phyloP scores from a whole-genome alignment of 2,888 invertebrate genomes.

The Drosophila ezoana region DNA sequence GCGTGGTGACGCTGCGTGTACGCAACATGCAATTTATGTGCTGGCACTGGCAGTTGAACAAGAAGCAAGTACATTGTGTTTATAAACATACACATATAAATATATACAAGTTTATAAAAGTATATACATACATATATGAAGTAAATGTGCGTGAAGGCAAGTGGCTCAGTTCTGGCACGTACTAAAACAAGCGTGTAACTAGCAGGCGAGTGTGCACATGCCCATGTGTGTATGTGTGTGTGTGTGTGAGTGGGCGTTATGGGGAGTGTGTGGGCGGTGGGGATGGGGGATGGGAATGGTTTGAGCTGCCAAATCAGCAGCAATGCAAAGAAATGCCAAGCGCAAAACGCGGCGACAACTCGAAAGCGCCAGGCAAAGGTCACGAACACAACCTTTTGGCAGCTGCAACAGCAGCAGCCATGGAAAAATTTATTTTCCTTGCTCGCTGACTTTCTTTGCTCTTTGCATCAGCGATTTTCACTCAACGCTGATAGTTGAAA shows the following conservation, averaged over 20 bases:
- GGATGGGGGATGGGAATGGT: conserved; percentile 2
- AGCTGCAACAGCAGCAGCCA: conserved; percentile 54
- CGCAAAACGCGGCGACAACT: conserved; percentile 69
- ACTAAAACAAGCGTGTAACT: conserved; percentile 65
- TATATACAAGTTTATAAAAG: background rate
- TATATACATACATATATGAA: conserved; percentile 14
- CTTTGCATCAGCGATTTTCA: conserved; percentile 75
- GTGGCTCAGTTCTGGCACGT: conserved; percentile 72
- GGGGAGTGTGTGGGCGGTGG: background rate
- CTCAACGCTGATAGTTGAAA: conserved; percentile 73
- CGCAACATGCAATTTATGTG: conserved; percentile 54
- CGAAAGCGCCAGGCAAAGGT: conserved; percentile 72
- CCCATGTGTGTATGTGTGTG: conserved; percentile 12
- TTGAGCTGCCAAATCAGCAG: conserved; percentile 67
- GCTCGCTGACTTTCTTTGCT: conserved; percentile 24
- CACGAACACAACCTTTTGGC: conserved; percentile 78
- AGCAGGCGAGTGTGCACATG: conserved; percentile 39
- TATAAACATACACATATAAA: conserved; percentile 12
- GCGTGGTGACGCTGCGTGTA: conserved; percentile 51
- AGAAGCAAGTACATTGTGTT: conserved; percentile 34
- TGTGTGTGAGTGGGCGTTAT: conserved; percentile 6
- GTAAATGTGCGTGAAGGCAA: conserved; percentile 70
- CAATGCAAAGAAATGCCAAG: conserved; percentile 66
- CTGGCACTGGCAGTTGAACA: conserved; percentile 40
- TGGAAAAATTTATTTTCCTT: conserved; percentile 49